Evolutionary conservation across 1,140 invertebrate species (phyloP).

Genomic region (Cataglyphis hispanica): DNA sequence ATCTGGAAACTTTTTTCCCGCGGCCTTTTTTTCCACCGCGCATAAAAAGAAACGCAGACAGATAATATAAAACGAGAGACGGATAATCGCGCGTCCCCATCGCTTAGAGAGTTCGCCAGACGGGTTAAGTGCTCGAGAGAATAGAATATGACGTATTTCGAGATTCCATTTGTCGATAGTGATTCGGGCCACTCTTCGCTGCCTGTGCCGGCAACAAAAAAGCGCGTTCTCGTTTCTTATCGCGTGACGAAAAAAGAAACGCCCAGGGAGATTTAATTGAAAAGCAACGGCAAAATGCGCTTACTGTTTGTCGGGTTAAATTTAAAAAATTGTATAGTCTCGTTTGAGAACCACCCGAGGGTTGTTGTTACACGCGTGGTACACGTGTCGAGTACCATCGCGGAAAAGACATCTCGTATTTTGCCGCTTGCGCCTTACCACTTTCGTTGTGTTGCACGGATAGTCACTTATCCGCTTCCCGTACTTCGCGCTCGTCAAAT

Average conservation of each 20-base stretch:
- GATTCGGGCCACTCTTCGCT: background rate
- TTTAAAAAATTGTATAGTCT: background rate
- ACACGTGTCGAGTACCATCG: background rate
- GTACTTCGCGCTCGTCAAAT: background rate
- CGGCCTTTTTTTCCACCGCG: background rate
- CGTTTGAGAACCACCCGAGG: background rate
- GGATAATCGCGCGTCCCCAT: constrained; percentile 14
- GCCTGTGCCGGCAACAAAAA: background rate
- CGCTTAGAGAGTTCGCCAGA: constrained; percentile 19
- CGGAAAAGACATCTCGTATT: background rate
- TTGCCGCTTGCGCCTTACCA: background rate
- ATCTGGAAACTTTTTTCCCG: background rate
- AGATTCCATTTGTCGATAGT: constrained; percentile 8
- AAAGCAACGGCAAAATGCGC: background rate
- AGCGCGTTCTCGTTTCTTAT: background rate
- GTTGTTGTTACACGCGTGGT: background rate
- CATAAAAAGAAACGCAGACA: constrained; percentile 7
- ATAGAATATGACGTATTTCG: constrained; percentile 3
- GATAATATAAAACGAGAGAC: too few relatives aligned
- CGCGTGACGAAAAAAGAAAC: background rate
- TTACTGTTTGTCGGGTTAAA: background rate
- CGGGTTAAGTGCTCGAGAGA: constrained; percentile 1
- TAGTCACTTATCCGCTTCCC: background rate
- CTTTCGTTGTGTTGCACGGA: background rate
- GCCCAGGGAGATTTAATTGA: constrained; percentile 1